phyloP scores from a whole-genome alignment of 2,113 vertebrate genomes.

The Malaclemys terrapin region DNA sequence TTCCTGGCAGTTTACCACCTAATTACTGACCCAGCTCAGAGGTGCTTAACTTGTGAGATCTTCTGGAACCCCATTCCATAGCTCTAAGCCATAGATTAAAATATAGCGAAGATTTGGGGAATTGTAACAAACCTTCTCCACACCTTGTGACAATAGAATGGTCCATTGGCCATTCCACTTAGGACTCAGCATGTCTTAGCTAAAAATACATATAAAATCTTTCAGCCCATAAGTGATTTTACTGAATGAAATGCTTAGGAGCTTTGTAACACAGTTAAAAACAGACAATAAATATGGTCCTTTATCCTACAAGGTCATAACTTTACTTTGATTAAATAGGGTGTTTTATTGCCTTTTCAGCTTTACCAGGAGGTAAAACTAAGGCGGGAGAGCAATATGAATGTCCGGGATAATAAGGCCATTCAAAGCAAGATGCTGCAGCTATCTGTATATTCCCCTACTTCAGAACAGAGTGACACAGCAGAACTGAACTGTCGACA shows the following conservation, averaged over 20 bases:
- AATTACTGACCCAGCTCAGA: not conserved
- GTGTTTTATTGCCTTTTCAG: constrained; percentile 75
- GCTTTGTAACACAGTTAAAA: not conserved
- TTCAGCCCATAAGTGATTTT: not conserved
- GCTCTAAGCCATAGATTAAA: not conserved
- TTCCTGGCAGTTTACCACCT: not conserved
- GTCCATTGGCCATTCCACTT: not conserved
- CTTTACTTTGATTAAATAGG: not conserved
- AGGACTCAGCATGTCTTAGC: not conserved
- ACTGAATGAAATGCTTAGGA: not conserved
- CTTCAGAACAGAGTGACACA: constrained; percentile 73
- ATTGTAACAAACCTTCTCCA: not conserved
- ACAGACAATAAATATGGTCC: not conserved
- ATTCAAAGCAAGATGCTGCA: constrained; percentile 70
- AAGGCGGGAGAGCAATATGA: constrained; percentile 82
- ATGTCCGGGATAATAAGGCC: constrained; percentile 68
- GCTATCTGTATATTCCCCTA: constrained; percentile 77
- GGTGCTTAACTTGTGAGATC: fast-evolving
- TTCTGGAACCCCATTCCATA: not conserved
- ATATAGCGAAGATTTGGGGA: not conserved
- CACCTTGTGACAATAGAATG: not conserved
- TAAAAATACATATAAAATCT: not conserved
- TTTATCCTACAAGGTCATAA: not conserved
- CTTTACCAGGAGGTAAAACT: constrained; percentile 93
- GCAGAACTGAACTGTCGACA: constrained; percentile 70